Percentiles rank a stretch among this genome's conserved stretches.
Conservation (phyloP, 2,888 invertebrate genomes). For the Aleiodes alternator region DNA sequence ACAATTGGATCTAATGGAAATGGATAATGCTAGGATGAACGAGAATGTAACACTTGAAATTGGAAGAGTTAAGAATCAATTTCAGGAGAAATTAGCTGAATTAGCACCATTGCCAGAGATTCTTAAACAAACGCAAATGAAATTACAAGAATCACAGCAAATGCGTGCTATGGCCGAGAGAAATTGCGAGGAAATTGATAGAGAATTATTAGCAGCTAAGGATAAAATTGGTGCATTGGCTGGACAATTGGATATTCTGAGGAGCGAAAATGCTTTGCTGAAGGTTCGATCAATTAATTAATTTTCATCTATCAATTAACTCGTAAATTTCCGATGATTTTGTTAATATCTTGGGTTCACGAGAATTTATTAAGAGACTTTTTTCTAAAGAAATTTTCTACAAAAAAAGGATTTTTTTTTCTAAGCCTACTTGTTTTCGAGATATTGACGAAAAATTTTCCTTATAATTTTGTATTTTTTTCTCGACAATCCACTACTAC, state of each 20-base stretch:
- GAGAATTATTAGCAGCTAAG: slow-evolving; percentile 80
- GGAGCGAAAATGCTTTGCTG: slow-evolving; percentile 63
- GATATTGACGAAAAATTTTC: too few species aligned
- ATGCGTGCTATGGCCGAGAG: slow-evolving; percentile 82
- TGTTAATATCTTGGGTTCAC: too few species aligned
- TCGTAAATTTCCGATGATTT: not conserved
- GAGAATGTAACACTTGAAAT: slow-evolving; percentile 85
- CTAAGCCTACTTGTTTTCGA: too few species aligned
- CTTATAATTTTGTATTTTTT: too few species aligned
- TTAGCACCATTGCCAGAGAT: slow-evolving; percentile 83
- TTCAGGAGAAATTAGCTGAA: slow-evolving; percentile 85
- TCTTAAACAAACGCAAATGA: slow-evolving; percentile 82
- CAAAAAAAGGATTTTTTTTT: too few species aligned
- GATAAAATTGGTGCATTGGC: slow-evolving; percentile 77
- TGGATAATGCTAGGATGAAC: slow-evolving; percentile 83
- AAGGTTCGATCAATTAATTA: slow-evolving; percentile 53
- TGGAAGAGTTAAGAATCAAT: slow-evolving; percentile 82
- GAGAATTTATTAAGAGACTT: too few species aligned
- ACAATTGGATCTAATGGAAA: slow-evolving; percentile 83
- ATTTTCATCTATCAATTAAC: not conserved
- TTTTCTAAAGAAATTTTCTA: too few species aligned
- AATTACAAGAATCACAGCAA: slow-evolving; percentile 83
- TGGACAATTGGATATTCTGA: slow-evolving; percentile 68
- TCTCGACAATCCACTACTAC: too few species aligned
- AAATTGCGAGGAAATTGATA: slow-evolving; percentile 81